phyloP scores from a whole-genome alignment of 2,888 invertebrate genomes.

The Mactromeris polynyma region DNA sequence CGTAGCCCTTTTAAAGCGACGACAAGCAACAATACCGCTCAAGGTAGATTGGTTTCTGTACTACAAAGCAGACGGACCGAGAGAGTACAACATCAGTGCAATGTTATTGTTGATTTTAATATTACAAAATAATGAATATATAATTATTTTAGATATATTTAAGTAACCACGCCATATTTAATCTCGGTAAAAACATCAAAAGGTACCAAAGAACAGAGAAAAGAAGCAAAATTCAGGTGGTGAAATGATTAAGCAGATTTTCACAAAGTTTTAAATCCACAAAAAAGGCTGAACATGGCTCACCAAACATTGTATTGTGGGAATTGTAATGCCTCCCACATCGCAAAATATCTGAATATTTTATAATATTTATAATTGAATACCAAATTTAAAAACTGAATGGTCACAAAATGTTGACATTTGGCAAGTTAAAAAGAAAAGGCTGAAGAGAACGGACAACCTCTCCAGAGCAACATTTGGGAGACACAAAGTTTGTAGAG shows the following conservation, averaged over 20 bases:
- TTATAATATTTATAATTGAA: not conserved
- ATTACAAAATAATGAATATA: slow-evolving; percentile 43
- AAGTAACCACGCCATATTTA: slow-evolving; percentile 14
- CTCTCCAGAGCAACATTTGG: too few relatives aligned
- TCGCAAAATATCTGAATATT: slow-evolving; percentile 1
- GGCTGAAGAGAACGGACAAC: too few relatives aligned
- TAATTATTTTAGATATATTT: slow-evolving; percentile 42
- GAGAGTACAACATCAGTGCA: slow-evolving; percentile 24
- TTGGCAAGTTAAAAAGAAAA: too few relatives aligned
- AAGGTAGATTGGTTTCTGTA: slow-evolving; percentile 27
- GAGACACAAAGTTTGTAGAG: too few relatives aligned
- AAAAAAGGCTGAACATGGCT: not conserved
- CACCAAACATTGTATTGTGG: not conserved
- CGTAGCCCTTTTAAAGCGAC: not conserved
- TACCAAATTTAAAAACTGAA: not conserved
- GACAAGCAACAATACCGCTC: slow-evolving; percentile 29
- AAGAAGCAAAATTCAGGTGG: slow-evolving; percentile 3
- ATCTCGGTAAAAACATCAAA: slow-evolving; percentile 24
- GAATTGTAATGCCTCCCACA: not conserved
- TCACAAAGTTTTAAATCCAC: not conserved
- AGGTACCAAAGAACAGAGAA: not conserved
- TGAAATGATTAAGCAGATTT: not conserved
- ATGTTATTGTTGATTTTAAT: slow-evolving; percentile 40
- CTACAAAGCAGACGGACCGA: slow-evolving; percentile 27
- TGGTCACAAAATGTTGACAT: not conserved